Evolutionary conservation across 1,140 invertebrate species (phyloP).

Genomic region (Drosophila ficusphila): DNA sequence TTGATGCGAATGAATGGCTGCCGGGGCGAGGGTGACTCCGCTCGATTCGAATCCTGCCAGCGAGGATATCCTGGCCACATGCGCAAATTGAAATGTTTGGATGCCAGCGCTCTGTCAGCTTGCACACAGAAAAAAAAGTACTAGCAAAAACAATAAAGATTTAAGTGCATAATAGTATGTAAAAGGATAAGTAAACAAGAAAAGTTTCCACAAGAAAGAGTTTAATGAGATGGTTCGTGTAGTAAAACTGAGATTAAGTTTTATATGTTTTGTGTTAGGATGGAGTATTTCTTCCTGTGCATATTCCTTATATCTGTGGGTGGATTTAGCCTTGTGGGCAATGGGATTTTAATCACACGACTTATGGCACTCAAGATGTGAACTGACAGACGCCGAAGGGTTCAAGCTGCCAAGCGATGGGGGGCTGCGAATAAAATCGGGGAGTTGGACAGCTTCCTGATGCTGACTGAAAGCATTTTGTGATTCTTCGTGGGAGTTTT

Average conservation of each 20-base stretch:
- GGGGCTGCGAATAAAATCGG: not conserved
- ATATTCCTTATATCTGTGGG: conserved; percentile 29
- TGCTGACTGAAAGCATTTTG: conserved; percentile 75
- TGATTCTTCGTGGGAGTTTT: conserved; percentile 77
- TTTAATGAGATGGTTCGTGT: too few species aligned
- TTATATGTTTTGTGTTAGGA: too few species aligned
- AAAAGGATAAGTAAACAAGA: not conserved
- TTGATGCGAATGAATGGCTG: conserved; percentile 83
- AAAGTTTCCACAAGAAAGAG: too few species aligned
- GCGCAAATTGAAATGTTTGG: conserved; percentile 84
- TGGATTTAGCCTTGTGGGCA: conserved; percentile 81
- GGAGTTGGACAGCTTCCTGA: conserved; percentile 61
- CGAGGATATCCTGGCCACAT: conserved; percentile 55
- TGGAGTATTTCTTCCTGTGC: not conserved
- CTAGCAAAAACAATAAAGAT: too few species aligned
- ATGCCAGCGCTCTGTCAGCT: conserved; percentile 57
- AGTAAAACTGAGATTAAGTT: too few species aligned
- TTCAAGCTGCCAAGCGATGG: conserved; percentile 27
- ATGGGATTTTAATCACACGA: conserved; percentile 84
- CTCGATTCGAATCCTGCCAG: conserved; percentile 39
- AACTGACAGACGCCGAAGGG: conserved; percentile 81
- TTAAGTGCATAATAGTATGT: not conserved
- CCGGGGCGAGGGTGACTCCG: conserved; percentile 61
- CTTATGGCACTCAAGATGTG: conserved; percentile 84
- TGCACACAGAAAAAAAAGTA: not conserved